phyloP scores from a whole-genome alignment of 2,888 invertebrate genomes.

The Cephus nigrinus region DNA sequence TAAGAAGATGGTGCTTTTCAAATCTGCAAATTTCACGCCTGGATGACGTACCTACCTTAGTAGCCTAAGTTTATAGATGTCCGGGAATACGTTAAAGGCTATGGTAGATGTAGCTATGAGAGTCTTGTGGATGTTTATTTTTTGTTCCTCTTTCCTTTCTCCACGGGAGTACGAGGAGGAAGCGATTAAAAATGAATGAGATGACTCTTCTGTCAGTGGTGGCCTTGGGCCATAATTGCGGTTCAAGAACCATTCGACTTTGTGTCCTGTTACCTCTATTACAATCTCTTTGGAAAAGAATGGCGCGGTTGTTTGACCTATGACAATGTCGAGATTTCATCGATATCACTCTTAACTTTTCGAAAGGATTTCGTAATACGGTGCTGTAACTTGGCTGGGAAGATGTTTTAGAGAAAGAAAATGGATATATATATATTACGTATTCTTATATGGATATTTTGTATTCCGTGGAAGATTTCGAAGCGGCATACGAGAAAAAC shows the following conservation, averaged over 20 bases:
- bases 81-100: not conserved
- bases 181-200: constrained; percentile 6
- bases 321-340: not conserved
- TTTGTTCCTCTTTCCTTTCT: not conserved
- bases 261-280: not conserved
- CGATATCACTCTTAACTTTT: not conserved
- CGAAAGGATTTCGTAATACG: not conserved
- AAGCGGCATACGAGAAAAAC: constrained; percentile 14
- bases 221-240: constrained; percentile 1
- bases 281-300: not conserved
- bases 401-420: not conserved
- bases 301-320: constrained; percentile 2
- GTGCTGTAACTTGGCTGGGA: not conserved
- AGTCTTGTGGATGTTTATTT: not conserved
- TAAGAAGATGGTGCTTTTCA: not conserved
- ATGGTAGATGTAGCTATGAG: not conserved
- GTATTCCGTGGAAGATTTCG: constrained; percentile 20
- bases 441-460: constrained; percentile 10
- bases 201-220: constrained; percentile 1
- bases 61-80: not conserved
- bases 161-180: not conserved
- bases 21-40: not conserved
- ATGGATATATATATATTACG: not conserved
- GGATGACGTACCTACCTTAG: not conserved
- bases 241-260: constrained; percentile 5